These are phyloP conservation scores for Grallaria varia DNA, from an alignment of 2,113 vertebrate species.

Conservation along the genomic window DNA sequence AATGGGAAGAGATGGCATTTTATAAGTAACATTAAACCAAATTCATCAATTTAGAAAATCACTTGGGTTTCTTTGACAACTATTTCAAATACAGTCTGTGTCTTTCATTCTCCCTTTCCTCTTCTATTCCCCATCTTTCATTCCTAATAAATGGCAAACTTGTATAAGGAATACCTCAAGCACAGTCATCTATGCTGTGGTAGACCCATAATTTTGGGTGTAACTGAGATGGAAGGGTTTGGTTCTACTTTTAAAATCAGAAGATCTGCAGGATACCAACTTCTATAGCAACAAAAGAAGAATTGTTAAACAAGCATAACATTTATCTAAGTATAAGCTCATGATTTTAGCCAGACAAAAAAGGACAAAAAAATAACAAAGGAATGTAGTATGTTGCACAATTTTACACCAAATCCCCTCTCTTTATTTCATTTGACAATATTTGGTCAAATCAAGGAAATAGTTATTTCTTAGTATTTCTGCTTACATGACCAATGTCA, in stretches of 20 bases:
- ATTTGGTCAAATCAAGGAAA: neutral
- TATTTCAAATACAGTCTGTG: neutral
- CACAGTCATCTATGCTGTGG: neutral
- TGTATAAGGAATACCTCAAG: neutral
- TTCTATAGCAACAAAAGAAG: neutral
- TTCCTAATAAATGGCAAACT: neutral
- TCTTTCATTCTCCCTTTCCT: neutral
- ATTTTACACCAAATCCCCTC: neutral
- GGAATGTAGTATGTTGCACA: neutral
- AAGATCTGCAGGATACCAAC: neutral
- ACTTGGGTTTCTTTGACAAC: neutral
- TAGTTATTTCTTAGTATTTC: neutral
- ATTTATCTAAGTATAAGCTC: neutral
- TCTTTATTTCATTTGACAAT: neutral
- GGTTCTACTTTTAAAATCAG: neutral
- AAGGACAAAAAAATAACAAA: neutral
- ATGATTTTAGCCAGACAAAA: neutral
- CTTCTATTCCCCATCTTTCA: neutral
- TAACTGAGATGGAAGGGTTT: neutral
- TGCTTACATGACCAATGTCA: neutral
- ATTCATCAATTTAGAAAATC: neutral
- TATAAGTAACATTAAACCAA: slow-evolving; percentile 7
- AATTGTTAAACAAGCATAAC: neutral
- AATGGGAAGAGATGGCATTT: neutral
- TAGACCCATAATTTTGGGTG: neutral